Base-by-base conservation (phyloP, 2,113 vertebrate genomes). In the Notarius lentiginosus region DNA sequence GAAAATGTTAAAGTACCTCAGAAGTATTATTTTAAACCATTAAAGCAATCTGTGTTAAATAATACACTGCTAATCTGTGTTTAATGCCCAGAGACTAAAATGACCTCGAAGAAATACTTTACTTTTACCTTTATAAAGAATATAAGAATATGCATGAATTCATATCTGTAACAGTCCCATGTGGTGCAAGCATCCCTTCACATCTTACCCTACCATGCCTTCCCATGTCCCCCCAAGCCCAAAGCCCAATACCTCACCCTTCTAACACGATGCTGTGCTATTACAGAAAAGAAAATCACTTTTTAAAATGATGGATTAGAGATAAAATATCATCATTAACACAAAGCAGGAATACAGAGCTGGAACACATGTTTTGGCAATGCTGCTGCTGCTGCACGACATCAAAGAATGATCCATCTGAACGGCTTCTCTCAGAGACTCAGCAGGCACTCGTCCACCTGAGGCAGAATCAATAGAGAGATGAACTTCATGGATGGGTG, bases 401-500 rank as follows among this genome's bases (percentile, higher is more conserved):
- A 55, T 56, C 51, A 61, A 27, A 41, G 55, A 11, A 61, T 47
- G 30, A 81, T 34, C 18, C 55, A 24, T 47, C 61, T 63, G 1
- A 58, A 30, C 53, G 14, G 15, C 77, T 58, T 34, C 8, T 55
- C 53, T 79, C 53, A 27, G 77, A 79, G 77, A 20, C 77, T 79
- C 79, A 0, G 79, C 10, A 58, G 56, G 56, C 30, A 4, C n/a
- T 60, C 8, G 1, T 81, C 10, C 53, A 81, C 30, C 55, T 60
- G 56, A 41, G 30, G 56, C 30, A 24, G 61, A 61, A 81, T 47
- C 79, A 81, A 81, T 81, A 61, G 17, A 61, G 20, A 81, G 58
- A 81, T 81, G 55, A 81, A 81, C 79, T 80, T 58, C 55, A 79
- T 58, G 79, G 79, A 80, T 61, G 27, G 27, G 30, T 60, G 79